A percentile compares a stretch with the other conserved stretches of the same genome.
Conservation (phyloP, 2,113 vertebrate species). For the Colaptes auratus region DNA sequence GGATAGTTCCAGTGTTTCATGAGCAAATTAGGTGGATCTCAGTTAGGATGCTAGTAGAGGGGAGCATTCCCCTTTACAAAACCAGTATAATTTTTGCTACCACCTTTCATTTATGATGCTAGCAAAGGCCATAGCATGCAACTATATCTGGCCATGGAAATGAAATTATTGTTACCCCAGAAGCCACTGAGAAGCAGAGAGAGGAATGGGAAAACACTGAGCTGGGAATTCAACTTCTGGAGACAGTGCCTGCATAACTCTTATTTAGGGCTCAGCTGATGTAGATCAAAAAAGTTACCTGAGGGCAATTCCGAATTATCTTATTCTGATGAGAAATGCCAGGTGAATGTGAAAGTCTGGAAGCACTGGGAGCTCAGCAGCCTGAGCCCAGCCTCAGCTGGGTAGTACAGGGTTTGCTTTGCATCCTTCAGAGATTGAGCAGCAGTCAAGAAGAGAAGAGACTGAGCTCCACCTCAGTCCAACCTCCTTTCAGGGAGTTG, state of each 20-base stretch:
- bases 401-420: background rate
- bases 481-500: too few relatives aligned
- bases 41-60: background rate
- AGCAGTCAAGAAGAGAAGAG: background rate
- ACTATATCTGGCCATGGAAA: background rate
- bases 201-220: background rate
- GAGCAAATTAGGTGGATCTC: background rate
- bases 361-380: background rate
- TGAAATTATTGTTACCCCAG: background rate
- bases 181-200: background rate
- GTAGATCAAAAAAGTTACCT: background rate
- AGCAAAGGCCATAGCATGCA: background rate
- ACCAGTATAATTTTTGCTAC: background rate
- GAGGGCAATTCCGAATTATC: background rate
- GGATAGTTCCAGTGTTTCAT: background rate
- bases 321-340: background rate
- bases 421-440: fast-evolving
- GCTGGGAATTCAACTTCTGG: background rate
- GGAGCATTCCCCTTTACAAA: background rate
- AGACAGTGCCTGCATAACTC: background rate
- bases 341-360: background rate
- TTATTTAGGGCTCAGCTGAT: constrained; percentile 3
- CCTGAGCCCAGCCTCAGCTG: background rate
- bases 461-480: too few relatives aligned
- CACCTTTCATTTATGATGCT: background rate